Evolutionary conservation across 2,797 vertebrate species (phyloP).

Genomic region (Hemibagrus guttatus): DNA sequence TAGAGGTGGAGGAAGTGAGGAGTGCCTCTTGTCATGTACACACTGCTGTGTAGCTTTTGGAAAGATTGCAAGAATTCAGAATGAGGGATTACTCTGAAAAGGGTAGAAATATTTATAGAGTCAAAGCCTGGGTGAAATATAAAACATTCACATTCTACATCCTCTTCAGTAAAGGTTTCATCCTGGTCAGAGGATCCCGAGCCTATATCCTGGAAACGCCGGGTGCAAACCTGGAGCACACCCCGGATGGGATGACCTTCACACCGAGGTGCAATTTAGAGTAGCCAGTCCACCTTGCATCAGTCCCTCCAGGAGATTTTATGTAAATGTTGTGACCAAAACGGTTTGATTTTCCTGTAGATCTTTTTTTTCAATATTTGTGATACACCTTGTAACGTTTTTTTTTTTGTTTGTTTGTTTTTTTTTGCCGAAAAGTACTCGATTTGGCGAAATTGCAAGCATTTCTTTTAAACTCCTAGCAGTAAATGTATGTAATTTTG

Average conservation of each 20-base stretch:
- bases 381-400: no score
- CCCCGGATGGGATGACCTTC: neutral
- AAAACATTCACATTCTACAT: neutral
- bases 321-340: no score
- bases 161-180: neutral
- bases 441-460: no score
- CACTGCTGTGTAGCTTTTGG: neutral
- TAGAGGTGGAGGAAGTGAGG: neutral
- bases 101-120: neutral
- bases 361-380: no score
- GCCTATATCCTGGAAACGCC: neutral
- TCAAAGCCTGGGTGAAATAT: neutral
- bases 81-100: neutral
- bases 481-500: no score
- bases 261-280: neutral
- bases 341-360: no score
- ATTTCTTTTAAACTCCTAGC: no score
- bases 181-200: neutral
- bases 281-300: neutral
- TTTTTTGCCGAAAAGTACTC: no score
- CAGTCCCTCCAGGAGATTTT: no score
- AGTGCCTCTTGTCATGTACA: neutral
- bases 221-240: neutral
- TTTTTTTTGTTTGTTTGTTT: no score
- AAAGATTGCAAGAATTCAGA: neutral